Evolutionary conservation across 2,797 vertebrate species (phyloP).

Genomic region (Myotis planiceps): DNA sequence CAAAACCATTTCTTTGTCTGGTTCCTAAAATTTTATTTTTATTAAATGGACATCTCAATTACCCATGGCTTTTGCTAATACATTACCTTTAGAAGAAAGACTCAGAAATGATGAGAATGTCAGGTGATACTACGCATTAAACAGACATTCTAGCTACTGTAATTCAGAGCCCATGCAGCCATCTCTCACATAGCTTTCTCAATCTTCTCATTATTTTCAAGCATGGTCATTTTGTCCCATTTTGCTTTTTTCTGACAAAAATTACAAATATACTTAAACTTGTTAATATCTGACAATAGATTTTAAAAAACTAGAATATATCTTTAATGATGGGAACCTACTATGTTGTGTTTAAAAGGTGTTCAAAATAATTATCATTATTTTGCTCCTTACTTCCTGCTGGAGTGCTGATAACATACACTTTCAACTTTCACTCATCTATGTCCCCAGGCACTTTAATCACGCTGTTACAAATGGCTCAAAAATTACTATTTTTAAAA

Average conservation of each 20-base stretch:
- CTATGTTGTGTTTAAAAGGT: background rate
- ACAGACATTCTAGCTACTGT: background rate
- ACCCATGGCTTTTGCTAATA: background rate
- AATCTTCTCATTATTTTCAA: background rate
- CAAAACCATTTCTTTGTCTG: background rate
- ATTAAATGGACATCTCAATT: conserved; percentile 6
- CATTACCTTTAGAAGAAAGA: conserved; percentile 12
- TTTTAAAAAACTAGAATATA: background rate
- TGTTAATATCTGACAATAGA: background rate
- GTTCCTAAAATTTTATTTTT: background rate
- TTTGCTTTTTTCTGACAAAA: conserved; percentile 33
- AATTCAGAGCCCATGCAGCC: background rate
- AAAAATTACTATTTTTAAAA: background rate
- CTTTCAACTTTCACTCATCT: background rate
- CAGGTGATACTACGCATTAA: background rate
- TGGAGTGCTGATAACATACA: background rate
- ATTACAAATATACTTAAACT: background rate
- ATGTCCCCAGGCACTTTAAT: rapidly evolving
- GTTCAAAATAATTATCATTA: background rate
- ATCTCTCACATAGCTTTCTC: background rate
- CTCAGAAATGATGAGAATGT: background rate
- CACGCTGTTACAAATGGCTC: background rate
- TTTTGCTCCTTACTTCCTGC: background rate
- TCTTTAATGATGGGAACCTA: background rate
- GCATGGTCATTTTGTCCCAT: background rate